Percentiles rank a stretch among this genome's conserved stretches.
phyloP scores from a whole-genome alignment of 2,888 invertebrate genomes.

The Vesta saturnalis region DNA sequence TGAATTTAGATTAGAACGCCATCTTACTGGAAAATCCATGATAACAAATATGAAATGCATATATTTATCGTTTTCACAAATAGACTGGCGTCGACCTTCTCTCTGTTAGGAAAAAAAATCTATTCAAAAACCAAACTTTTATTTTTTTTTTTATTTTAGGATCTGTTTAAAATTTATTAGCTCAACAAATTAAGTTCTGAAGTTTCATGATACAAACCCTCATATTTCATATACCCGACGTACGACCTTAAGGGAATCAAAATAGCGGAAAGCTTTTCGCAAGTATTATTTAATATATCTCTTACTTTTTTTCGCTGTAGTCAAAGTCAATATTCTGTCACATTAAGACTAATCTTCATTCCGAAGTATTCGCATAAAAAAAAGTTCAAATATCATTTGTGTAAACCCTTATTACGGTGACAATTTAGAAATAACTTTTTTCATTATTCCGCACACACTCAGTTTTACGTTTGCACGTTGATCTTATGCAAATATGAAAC shows the following conservation, averaged over 20 bases:
- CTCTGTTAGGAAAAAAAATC: neutral
- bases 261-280: conserved; percentile 2
- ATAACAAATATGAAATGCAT: conserved; percentile 8
- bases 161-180: conserved; percentile 9
- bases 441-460: no score
- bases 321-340: conserved; percentile 7
- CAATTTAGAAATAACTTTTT: no score
- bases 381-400: no score
- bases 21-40: conserved; percentile 7
- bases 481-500: conserved; percentile 2
- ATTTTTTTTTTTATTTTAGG: neutral
- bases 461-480: no score
- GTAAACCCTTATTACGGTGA: no score
- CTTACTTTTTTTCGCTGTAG: neutral
- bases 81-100: neutral
- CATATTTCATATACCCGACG: conserved; percentile 6
- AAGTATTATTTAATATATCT: neutral
- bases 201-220: conserved; percentile 5
- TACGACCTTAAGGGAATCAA: conserved; percentile 8
- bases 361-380: no score
- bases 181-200: conserved; percentile 8
- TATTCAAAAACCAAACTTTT: neutral
- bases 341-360: conserved; percentile 3
- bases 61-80: neutral
- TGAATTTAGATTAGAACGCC: conserved; percentile 8